Percentiles rank a stretch among this genome's conserved stretches.
Conservation (phyloP, 2,797 vertebrate genomes). For the Mycteria americana region DNA sequence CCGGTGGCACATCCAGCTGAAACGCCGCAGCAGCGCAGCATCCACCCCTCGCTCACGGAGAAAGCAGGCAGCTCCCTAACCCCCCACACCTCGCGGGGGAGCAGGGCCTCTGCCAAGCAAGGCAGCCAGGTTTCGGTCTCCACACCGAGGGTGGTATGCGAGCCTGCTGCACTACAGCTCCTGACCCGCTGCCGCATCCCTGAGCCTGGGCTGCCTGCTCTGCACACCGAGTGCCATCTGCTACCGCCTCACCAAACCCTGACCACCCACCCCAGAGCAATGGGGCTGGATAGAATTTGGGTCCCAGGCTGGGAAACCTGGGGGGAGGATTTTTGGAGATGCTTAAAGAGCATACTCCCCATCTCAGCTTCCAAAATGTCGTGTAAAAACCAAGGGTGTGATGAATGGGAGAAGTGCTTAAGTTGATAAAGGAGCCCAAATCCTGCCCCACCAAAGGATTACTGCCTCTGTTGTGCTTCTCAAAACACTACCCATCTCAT, state of each 20-base stretch:
- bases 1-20: not conserved
- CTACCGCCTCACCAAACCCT: not conserved
- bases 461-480: not conserved
- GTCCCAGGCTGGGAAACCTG: not conserved
- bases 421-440: not conserved
- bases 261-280: not conserved
- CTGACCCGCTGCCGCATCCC: rapidly evolving
- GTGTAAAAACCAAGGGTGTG: rapidly evolving
- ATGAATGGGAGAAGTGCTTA: not conserved
- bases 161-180: not conserved
- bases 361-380: not conserved
- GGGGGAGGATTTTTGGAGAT: not conserved
- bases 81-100: rapidly evolving
- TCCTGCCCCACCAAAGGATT: not conserved
- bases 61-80: not conserved
- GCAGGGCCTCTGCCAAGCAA: not conserved
- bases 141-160: not conserved
- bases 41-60: rapidly evolving
- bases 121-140: not conserved
- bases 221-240: not conserved
- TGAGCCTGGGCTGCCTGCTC: not conserved
- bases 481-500: not conserved
- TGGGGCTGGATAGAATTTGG: not conserved
- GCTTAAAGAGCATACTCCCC: not conserved
- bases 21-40: not conserved